These are phyloP conservation scores for Perdix hodgsoniae DNA, from an alignment of 2,797 vertebrate genomes.

Conservation along the genomic window DNA sequence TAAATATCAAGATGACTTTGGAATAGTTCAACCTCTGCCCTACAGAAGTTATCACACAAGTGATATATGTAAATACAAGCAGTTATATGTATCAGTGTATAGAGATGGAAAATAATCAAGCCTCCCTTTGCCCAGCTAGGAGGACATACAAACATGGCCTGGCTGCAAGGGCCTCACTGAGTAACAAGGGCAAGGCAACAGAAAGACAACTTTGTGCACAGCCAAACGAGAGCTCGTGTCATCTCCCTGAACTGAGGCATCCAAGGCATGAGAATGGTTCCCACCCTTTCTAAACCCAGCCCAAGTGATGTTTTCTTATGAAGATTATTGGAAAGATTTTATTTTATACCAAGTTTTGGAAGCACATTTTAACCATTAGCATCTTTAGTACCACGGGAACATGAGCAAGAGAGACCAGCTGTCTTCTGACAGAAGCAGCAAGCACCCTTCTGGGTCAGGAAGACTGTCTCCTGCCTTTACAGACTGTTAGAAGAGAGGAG, in stretches of 20 bases:
- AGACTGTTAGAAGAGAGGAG: not conserved
- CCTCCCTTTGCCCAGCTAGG: accelerated
- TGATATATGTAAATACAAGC: not conserved
- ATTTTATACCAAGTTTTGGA: not conserved
- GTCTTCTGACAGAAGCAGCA: not conserved
- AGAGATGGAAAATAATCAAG: not conserved
- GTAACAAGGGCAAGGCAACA: not conserved
- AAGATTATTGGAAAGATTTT: not conserved
- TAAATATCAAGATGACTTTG: not conserved
- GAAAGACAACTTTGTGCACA: not conserved
- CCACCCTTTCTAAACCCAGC: not conserved
- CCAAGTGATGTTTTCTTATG: not conserved
- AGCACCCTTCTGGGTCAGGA: not conserved
- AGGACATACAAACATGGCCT: not conserved
- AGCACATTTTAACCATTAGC: not conserved
- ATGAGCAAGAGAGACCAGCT: not conserved
- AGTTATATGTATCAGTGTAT: too few species aligned
- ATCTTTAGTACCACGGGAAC: not conserved
- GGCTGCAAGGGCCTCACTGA: not conserved
- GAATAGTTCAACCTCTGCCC: not conserved
- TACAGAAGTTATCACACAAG: accelerated
- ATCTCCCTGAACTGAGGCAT: not conserved
- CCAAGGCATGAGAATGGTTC: not conserved
- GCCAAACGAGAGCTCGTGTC: not conserved
- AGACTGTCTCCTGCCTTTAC: not conserved